Evolutionary conservation across 2,113 vertebrate genomes (phyloP).

Genomic region (Sardina pilchardus): DNA sequence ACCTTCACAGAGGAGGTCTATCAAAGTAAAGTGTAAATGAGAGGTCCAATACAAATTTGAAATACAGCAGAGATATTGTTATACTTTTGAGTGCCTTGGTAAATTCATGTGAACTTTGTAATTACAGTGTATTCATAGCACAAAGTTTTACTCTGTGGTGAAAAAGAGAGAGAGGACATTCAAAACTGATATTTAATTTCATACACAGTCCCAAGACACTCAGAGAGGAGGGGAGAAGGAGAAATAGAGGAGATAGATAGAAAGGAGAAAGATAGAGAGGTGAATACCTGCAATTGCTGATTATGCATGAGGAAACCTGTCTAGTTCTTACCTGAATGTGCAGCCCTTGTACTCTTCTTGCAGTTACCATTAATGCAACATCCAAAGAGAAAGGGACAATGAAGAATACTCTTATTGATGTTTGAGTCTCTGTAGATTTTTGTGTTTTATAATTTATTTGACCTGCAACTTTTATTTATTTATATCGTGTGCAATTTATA

Average conservation of each 20-base stretch:
- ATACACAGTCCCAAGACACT: background rate
- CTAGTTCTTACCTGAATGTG: no score
- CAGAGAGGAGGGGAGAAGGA: background rate
- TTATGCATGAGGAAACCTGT: background rate
- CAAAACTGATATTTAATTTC: slow-evolving; percentile 3
- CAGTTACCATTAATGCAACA: background rate
- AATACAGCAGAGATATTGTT: background rate
- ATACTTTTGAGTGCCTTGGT: background rate
- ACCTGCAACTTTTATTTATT: background rate
- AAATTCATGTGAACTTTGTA: background rate
- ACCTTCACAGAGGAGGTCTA: background rate
- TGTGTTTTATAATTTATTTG: background rate
- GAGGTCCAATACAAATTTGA: background rate
- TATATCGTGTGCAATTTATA: background rate
- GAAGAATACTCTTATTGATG: background rate
- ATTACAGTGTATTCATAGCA: background rate
- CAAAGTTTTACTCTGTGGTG: background rate
- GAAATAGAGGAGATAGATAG: background rate
- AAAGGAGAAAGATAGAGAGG: background rate
- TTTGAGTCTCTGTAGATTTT: background rate
- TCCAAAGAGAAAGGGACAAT: background rate
- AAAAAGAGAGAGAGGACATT: background rate
- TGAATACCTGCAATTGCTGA: slow-evolving; percentile 4
- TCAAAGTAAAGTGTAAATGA: background rate
- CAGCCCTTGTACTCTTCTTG: background rate